A percentile compares a stretch with the other conserved stretches of the same genome.
Conservation (phyloP, 2,888 invertebrate species). For the Caenorhabditis macrosperma region DNA sequence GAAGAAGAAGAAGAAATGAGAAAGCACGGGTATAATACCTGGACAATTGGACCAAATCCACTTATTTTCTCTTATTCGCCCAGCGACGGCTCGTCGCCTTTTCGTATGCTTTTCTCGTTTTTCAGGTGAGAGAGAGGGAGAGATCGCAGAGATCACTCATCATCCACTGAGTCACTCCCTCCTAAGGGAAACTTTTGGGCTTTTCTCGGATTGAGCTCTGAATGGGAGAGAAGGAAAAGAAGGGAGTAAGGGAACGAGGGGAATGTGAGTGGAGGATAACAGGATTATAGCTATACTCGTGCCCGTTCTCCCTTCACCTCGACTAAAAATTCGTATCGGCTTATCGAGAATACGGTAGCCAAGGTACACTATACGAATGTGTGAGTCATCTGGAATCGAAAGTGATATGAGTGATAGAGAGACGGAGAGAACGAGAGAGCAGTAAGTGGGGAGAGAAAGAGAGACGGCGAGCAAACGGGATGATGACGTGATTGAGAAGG, state of each 20-base stretch:
- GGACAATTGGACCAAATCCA: slow-evolving; percentile 51
- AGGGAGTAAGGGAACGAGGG: neutral
- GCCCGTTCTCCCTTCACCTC: neutral
- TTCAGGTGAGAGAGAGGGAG: neutral
- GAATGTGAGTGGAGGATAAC: neutral
- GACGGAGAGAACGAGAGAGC: neutral
- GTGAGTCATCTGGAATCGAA: no score
- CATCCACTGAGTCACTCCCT: neutral
- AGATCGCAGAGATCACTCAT: slow-evolving; percentile 7
- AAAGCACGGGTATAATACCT: slow-evolving; percentile 40
- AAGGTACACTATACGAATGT: slow-evolving; percentile 11
- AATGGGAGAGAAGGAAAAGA: neutral
- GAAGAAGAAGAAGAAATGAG: slow-evolving; percentile 6
- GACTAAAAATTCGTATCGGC: slow-evolving; percentile 12
- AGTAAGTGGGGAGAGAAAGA: neutral
- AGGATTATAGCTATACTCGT: slow-evolving; percentile 9
- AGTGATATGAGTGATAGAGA: no score
- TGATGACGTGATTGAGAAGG: neutral
- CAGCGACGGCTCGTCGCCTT: neutral
- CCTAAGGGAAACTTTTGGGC: neutral
- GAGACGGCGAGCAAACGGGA: neutral
- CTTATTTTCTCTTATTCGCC: slow-evolving; percentile 28
- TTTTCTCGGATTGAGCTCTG: no score
- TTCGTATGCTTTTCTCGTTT: neutral
- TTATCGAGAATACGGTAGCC: slow-evolving; percentile 19